Evolutionary conservation across 2,888 invertebrate species (phyloP), one percentile per base, ranked within the genome.

Genomic region (Tachina lurida): DNA sequence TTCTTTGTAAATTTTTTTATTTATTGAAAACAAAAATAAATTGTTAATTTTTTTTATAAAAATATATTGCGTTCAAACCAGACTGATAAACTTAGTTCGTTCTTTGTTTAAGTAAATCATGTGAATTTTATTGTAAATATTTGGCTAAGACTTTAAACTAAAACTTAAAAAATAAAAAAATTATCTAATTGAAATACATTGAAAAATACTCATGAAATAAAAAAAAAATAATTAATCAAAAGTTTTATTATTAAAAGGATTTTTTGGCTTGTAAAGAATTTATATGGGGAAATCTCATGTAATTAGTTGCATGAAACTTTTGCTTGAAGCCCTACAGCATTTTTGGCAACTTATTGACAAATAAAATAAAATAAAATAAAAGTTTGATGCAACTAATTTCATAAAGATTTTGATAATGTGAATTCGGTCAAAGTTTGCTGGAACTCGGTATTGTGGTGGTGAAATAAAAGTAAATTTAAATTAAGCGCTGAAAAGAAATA

Each of bases 21-120:
- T 81, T 83, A 71, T 56, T 75, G 39, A 31, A 63, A 52, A 87
- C 65, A 67, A 47, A 56, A 78, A 41, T 63, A 31, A 31, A 70
- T 56, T 73, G 65, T 47, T 79, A 65, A 7, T 79, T 70, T 78
- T 56, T 77, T 82, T 49, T n/a, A 58, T 31, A 62, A 70, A 81
- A 68, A 45, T 45, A 43, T 71, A 45, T 75, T 83, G 79, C 73
- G 87, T 88, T 90, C 83, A 39, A 89, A 90, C 89, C 31, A 91
- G 91, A 91, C 91, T 91, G 91, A 91, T 91, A 91, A 88, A 90
- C 89, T 91, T 91, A 91, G 90, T 91, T 91, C 79, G 87, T 83
- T 85, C 84, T 87, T 84, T 83, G 85, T 67, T 84, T 79, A 84
- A 79, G 56, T 43, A 83, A 85, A 82, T 45, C 67, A 63, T 74